A percentile compares a stretch with the other conserved stretches of the same genome.
These are phyloP conservation scores for Drosophila biarmipes DNA, from an alignment of 1,140 invertebrate species.

Conservation along the genomic window DNA sequence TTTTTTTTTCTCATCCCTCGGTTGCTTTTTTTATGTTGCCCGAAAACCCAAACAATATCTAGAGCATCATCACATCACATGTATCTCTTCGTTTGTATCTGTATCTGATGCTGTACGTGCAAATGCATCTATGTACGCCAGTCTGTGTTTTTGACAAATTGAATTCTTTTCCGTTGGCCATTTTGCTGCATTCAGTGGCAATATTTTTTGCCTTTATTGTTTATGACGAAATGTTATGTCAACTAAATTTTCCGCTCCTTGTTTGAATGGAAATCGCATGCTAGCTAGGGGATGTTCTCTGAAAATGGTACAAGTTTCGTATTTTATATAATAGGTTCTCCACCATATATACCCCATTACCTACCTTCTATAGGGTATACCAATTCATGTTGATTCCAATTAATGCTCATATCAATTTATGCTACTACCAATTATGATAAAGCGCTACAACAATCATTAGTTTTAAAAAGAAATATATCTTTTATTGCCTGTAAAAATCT, in stretches of 20 bases:
- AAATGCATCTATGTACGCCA: conserved; percentile 9
- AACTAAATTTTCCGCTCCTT: neutral
- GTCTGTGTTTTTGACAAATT: conserved; percentile 46
- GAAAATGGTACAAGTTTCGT: neutral
- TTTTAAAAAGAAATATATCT: neutral
- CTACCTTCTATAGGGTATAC: too few species aligned
- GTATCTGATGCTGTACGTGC: conserved; percentile 11
- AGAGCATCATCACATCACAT: conserved; percentile 44
- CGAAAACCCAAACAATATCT: conserved; percentile 42
- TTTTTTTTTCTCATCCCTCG: conserved; percentile 53
- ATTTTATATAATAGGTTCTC: too few species aligned
- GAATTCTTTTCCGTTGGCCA: conserved; percentile 28
- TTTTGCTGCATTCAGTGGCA: conserved; percentile 19
- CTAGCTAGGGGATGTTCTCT: neutral
- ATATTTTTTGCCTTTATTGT: conserved; percentile 35
- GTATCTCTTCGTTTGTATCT: conserved; percentile 15
- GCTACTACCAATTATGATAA: too few species aligned
- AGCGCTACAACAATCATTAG: neutral
- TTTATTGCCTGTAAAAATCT: neutral
- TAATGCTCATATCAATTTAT: too few species aligned
- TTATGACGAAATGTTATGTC: conserved; percentile 32
- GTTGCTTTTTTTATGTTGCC: conserved; percentile 44
- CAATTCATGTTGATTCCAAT: too few species aligned
- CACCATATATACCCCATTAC: too few species aligned
- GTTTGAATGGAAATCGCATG: neutral